Evolutionary conservation across 1,140 invertebrate genomes (phyloP).

Genomic region (Leptinotarsa defecta): DNA sequence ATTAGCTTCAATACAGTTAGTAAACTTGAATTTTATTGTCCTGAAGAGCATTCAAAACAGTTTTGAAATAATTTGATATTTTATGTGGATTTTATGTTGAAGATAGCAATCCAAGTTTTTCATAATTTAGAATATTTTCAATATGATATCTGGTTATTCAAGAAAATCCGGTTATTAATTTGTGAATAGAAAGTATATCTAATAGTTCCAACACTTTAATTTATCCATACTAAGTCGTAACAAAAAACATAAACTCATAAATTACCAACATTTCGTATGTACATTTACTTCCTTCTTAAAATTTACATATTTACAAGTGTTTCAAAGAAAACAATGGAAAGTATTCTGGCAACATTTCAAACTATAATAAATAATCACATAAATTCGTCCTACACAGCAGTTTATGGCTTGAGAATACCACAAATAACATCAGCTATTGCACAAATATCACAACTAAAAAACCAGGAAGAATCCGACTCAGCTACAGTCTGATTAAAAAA

Average conservation of each 20-base stretch:
- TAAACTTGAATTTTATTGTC: too few species aligned
- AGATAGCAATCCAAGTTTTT: too few species aligned
- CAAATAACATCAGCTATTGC: slow-evolving; percentile 7
- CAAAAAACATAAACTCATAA: neutral
- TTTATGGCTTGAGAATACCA: neutral
- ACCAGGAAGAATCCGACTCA: neutral
- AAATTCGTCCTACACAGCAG: neutral
- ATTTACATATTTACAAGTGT: slow-evolving; percentile 1
- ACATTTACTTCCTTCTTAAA: neutral
- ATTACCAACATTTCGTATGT: neutral
- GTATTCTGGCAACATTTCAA: neutral
- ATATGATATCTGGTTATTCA: too few species aligned
- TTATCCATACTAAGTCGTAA: neutral
- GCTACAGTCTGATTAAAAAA: neutral
- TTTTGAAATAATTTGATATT: too few species aligned
- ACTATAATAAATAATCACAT: neutral
- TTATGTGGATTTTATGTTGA: too few species aligned
- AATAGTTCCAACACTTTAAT: too few species aligned
- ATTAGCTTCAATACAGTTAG: too few species aligned
- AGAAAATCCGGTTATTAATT: too few species aligned
- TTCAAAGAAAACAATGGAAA: neutral
- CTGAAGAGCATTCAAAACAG: too few species aligned
- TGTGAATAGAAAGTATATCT: too few species aligned
- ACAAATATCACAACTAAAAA: slow-evolving; percentile 17
- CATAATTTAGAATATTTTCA: too few species aligned